A percentile compares a stretch with the other conserved stretches of the same genome.
These are phyloP conservation scores for Rutilus rutilus DNA, from an alignment of 2,113 vertebrate species.

Conservation along the genomic window DNA sequence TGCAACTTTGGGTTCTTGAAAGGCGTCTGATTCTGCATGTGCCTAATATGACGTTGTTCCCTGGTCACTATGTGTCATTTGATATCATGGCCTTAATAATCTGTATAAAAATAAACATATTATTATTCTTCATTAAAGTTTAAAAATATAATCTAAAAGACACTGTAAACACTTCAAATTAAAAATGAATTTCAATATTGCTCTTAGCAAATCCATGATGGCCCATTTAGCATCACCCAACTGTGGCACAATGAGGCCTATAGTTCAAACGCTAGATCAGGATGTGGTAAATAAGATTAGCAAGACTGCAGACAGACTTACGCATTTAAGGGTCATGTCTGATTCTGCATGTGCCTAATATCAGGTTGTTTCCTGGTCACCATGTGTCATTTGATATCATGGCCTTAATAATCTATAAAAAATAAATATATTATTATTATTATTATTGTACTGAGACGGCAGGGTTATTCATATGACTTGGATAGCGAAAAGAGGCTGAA, in stretches of 20 bases:
- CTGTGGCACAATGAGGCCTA: background rate
- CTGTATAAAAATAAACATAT: too few relatives aligned
- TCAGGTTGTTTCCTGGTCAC: background rate
- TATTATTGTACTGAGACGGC: background rate
- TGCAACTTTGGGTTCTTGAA: too few relatives aligned
- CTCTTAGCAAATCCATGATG: background rate
- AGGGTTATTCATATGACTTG: background rate
- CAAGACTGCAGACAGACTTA: background rate
- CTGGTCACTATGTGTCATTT: too few relatives aligned
- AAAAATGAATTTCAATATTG: too few relatives aligned
- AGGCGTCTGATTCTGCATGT: too few relatives aligned
- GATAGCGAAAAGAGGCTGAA: background rate
- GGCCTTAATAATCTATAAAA: slow-evolving; percentile 5
- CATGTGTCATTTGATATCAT: slow-evolving; percentile 6
- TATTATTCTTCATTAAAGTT: too few relatives aligned
- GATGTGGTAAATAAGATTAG: slow-evolving; percentile 21
- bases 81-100: too few relatives aligned
- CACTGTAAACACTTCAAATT: too few relatives aligned
- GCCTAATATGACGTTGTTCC: too few relatives aligned
- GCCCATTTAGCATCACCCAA: background rate
- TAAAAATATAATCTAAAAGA: too few relatives aligned
- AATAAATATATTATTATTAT: too few relatives aligned
- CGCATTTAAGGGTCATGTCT: background rate
- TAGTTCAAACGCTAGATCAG: background rate
- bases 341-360: background rate